phyloP scores from a whole-genome alignment of 2,113 vertebrate species.

The Varanus salvator region DNA sequence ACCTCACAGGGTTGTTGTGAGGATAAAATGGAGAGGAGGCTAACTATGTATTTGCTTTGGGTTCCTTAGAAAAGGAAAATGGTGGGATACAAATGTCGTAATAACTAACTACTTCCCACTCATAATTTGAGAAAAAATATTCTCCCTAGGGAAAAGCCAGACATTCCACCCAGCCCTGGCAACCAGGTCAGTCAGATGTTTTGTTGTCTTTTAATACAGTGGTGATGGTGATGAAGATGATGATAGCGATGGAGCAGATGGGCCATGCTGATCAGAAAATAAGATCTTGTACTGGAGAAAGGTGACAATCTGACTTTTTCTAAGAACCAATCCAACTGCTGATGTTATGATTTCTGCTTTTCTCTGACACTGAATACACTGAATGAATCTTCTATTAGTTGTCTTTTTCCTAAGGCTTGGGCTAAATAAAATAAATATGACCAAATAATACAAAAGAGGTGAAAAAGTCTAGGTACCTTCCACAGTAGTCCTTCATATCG shows the following conservation, averaged over 20 bases:
- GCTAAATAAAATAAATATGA: background rate
- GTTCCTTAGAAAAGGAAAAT: background rate
- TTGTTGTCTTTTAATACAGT: background rate
- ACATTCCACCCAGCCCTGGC: background rate
- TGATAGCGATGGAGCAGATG: background rate
- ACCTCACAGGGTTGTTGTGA: no score
- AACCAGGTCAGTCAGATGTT: background rate
- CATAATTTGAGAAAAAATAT: background rate
- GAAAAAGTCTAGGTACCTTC: conserved; percentile 80
- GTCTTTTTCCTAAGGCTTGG: background rate
- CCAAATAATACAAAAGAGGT: background rate
- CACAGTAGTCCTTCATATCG: conserved; percentile 89
- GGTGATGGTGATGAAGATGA: no score
- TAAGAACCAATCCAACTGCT: background rate
- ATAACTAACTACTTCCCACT: background rate
- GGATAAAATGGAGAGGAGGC: no score
- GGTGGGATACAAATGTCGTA: background rate
- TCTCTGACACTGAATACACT: background rate
- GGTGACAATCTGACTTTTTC: background rate
- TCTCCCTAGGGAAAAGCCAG: background rate
- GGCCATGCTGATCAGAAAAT: background rate
- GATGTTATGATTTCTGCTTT: background rate
- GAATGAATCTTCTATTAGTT: background rate
- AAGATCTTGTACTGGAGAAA: background rate
- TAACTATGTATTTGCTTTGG: no score